Base-by-base conservation (phyloP, 2,888 invertebrate genomes). In the Agrochola litura region DNA sequence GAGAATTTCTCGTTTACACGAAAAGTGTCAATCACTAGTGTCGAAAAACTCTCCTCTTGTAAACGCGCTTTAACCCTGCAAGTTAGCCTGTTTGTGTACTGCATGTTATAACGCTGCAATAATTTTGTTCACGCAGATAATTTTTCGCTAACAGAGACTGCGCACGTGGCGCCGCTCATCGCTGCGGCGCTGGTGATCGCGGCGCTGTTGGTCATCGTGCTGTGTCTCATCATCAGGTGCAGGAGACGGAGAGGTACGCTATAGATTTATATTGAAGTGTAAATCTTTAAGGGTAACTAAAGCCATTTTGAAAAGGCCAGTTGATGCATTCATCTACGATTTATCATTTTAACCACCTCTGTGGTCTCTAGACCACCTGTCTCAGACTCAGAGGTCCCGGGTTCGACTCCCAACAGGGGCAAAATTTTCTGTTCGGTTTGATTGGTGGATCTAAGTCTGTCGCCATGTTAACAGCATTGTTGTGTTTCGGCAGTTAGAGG, bases 91-190 rank as follows among this genome's bases (percentile, higher is more conserved):
- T 72, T 5, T 41, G 16, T 81, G 65, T 78, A 76, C 74, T 89
- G 90, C 90, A 90, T 90, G 90, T 90, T 88, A 86, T 87, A 88
- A 87, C 86, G 60, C 46, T 78, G 56, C 37, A 81, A 83, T 88
- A 85, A 89, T 91, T 93, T 90, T 94, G 91, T 93, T 93, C 93
- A 93, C 93, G 89, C 94, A 95, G 95, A 95, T 92, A 94, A 93
- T 95, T 95, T 95, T 93, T 94, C 94, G 93, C 92, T 93, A 93
- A 94, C 96, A 96, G 96, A 96, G 91, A 96, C 96, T 81, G 95
- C 96, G 78, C 96, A 96, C 89, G 96, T 95, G 90, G 96, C 96
- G 71, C 97, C 97, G 2, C 89, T 97, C 79, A 96, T 96, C 68
- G 97, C 96, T 2, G 96, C 96, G 0, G 97, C 95, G 63, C 91